phyloP scores from a whole-genome alignment of 2,888 invertebrate species.

The Diarsia mendica region DNA sequence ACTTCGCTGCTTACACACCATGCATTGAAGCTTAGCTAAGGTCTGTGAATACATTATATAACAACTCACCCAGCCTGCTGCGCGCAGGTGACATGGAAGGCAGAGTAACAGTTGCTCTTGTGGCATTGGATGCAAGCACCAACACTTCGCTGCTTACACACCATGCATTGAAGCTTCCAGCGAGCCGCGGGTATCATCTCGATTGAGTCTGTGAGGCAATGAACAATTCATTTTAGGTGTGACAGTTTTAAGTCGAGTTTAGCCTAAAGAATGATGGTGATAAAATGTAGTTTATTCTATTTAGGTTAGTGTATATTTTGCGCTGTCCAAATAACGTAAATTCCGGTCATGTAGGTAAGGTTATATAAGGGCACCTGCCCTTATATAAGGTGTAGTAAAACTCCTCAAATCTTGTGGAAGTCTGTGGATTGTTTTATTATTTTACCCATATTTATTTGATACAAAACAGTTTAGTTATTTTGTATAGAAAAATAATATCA shows the following conservation, averaged over 20 bases:
- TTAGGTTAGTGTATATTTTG: background rate
- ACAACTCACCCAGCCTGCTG: constrained; percentile 94
- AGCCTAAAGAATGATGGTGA: too few relatives aligned
- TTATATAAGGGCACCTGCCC: too few relatives aligned
- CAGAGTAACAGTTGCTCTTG: constrained; percentile 98
- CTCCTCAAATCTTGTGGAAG: too few relatives aligned
- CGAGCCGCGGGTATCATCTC: constrained; percentile 98
- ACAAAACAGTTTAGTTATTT: too few relatives aligned
- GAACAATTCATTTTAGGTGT: background rate
- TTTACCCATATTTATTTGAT: too few relatives aligned
- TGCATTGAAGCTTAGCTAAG: constrained; percentile 95
- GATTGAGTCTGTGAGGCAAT: constrained; percentile 93
- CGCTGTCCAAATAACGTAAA: background rate
- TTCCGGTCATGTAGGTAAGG: too few relatives aligned
- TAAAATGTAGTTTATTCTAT: background rate
- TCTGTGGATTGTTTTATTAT: too few relatives aligned
- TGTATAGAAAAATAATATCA: too few relatives aligned
- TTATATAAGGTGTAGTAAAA: too few relatives aligned
- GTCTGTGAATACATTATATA: background rate
- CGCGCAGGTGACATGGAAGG: constrained; percentile 99
- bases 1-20: constrained; percentile 97
- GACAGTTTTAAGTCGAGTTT: too few relatives aligned
- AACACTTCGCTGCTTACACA: constrained; percentile 97
- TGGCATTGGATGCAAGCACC: constrained; percentile 99
- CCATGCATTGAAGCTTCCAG: constrained; percentile 99